Percentiles rank a stretch among this genome's conserved stretches.
phyloP scores from a whole-genome alignment of 1,140 invertebrate species.

The Drosophila busckii region DNA sequence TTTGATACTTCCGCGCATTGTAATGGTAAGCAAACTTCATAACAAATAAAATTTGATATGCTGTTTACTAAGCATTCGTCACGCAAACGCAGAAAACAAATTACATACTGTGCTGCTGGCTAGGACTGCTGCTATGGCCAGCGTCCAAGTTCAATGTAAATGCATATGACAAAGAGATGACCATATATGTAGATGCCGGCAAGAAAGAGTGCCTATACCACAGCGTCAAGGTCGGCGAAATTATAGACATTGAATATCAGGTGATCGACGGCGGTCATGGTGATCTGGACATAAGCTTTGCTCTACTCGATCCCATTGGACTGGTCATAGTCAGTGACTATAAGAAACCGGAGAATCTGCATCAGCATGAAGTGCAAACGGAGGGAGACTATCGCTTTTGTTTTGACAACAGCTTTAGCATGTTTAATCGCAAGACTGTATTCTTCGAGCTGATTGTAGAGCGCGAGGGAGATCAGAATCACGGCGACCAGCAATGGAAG shows the following conservation, averaged over 20 bases:
- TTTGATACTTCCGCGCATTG: no score
- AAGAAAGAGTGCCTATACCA: constrained; percentile 86
- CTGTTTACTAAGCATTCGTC: not conserved
- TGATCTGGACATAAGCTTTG: constrained; percentile 88
- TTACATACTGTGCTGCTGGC: constrained; percentile 1
- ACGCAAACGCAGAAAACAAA: not conserved
- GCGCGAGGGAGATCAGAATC: constrained; percentile 79
- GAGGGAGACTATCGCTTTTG: constrained; percentile 89
- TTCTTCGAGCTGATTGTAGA: constrained; percentile 89
- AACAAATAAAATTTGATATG: not conserved
- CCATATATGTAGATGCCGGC: constrained; percentile 84
- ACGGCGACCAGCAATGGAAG: constrained; percentile 80
- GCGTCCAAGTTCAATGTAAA: no score
- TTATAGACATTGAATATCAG: constrained; percentile 88
- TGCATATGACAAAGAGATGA: constrained; percentile 85
- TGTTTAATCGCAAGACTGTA: constrained; percentile 88
- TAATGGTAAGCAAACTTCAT: not conserved
- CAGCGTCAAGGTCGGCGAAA: constrained; percentile 81
- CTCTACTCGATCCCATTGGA: constrained; percentile 83
- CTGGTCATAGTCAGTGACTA: constrained; percentile 84
- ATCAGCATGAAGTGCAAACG: constrained; percentile 81
- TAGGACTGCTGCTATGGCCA: not conserved
- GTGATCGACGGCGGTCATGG: constrained; percentile 88
- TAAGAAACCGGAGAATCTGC: constrained; percentile 86
- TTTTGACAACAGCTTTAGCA: constrained; percentile 90